Evolutionary conservation across 1,140 invertebrate genomes (phyloP), one percentile per base, ranked within the genome.

Genomic region (Phymorhynchus buccinoides): DNA sequence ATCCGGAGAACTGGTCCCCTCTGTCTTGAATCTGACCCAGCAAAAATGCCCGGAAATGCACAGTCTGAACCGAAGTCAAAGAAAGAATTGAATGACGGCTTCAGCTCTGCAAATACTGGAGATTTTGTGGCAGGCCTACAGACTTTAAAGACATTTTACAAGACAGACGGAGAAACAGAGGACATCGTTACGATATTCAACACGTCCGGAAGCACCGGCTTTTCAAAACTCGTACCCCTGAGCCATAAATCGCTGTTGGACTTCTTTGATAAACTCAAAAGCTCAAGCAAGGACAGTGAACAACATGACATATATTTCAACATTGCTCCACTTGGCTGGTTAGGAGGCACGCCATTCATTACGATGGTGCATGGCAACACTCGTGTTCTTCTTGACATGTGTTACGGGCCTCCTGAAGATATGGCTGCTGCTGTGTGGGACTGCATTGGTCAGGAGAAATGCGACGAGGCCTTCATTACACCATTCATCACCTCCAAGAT

Each of bases 131-230:
- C 9, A 37, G 9, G 32, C 2, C n/a, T 62, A 14, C 14, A 62
- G 41, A 18, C 27, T 1, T 44, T 30, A 35, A 16, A 75, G 4
- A 12, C 3, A 0, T 73, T 41, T 16, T 42, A 52, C 68, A n/a
- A 30, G 41, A 41, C 35, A 14, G 39, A 56, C 0, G 37, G 35
- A 16, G 41, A 18, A 3, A 0, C 66, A 9, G 44, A 73, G 9
- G 82, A 84, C 39, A 12, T 75, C 14, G 37, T 27, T 16, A 30
- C 41, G 16, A 48, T 84, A 22, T 75, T 84, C 48, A 84, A 66
- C 27, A 75, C 82, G 18, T 84, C 82, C 3, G 82, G 82, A 3
- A 84, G 82, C 41, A 48, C 82, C 3, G 82, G 82, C 0, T 84
- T 75, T n/a, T 73, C 82, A 12, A 83, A 84, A 30, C 82, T 84